Evolutionary conservation across 2,797 vertebrate species (phyloP).

Genomic region (Loriculus beryllinus): DNA sequence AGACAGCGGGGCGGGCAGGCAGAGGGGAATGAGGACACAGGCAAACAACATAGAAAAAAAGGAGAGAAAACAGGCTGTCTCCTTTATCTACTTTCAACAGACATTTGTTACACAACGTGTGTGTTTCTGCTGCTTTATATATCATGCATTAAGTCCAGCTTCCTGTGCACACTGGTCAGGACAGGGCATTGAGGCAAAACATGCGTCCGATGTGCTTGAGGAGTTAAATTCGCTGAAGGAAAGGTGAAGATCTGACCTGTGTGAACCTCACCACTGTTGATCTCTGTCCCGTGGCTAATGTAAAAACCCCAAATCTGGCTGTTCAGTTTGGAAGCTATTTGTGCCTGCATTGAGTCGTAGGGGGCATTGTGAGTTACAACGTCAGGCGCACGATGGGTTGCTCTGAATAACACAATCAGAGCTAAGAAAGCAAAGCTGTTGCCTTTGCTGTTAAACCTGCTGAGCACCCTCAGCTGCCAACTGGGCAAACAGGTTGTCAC

Average conservation of each 20-base stretch:
- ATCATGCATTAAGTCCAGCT: not conserved
- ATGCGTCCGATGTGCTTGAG: not conserved
- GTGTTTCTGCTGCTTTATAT: slow-evolving; percentile 21
- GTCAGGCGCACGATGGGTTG: not conserved
- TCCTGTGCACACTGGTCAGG: not conserved
- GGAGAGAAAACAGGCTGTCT: not conserved
- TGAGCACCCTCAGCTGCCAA: not conserved
- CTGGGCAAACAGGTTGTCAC: not conserved
- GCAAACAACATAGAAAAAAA: not conserved
- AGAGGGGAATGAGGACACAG: slow-evolving; percentile 29
- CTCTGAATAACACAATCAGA: not conserved
- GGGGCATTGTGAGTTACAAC: not conserved
- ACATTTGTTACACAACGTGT: slow-evolving; percentile 29
- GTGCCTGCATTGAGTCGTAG: not conserved
- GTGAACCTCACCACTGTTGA: not conserved
- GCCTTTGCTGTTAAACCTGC: not conserved
- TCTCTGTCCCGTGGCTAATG: not conserved
- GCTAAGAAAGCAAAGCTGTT: not conserved
- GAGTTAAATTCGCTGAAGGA: not conserved
- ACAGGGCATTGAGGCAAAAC: not conserved
- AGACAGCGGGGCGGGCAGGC: not conserved
- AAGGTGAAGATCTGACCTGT: not conserved
- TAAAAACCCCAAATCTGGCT: not conserved
- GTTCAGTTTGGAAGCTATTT: not conserved
- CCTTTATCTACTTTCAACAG: slow-evolving; percentile 29